Base-by-base conservation (phyloP, 2,888 invertebrate genomes). In the Chironomus tentans region DNA sequence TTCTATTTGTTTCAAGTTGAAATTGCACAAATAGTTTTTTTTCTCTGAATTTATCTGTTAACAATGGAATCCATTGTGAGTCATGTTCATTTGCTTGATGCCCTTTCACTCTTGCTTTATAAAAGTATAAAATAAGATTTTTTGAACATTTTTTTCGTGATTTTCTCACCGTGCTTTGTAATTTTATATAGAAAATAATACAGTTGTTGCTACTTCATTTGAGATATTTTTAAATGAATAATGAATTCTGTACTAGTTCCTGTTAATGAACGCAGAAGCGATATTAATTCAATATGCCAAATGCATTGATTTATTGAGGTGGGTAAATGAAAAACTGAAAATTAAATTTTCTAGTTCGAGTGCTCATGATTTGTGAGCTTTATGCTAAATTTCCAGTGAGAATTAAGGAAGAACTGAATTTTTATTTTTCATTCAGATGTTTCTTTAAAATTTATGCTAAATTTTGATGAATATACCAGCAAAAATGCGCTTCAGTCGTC, bases 181-280 rank as follows among this genome's bases (percentile, higher is more conserved):
- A 18, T 50, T 28, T 28, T 6, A 4, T n/a, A n/a, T n/a, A n/a
- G n/a, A 28, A 28, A 28, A 28, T 38, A 38, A 38, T 38, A 38
- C 38, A 38, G 38, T 38, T 50, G 50, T 15, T 15, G 18, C 15
- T 6, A 18, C 24, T 50, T 50, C 70, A 24, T 47, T 47, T 47
- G 15, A 65, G 65, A 38, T 38, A 38, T 38, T 38, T 65, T 28
- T 24, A 5, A 38, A 38, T 38, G 38, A 38, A 38, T 68, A 68
- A 68, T 68, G 46, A 68, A 68, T 68, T 68, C 68, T 68, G 46
- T 38, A 46, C 46, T 46, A 68, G 68, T 68, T 68, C 68, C 68
- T 68, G 68, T 68, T 68, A 28, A 46, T 38, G 46, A 68, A 68
- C 10, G 38, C 38, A 38, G 2, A 38, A 10, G 7, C 10, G 10